Base-by-base conservation (phyloP, 1,140 invertebrate genomes). In the Phocides pigmalion region DNA sequence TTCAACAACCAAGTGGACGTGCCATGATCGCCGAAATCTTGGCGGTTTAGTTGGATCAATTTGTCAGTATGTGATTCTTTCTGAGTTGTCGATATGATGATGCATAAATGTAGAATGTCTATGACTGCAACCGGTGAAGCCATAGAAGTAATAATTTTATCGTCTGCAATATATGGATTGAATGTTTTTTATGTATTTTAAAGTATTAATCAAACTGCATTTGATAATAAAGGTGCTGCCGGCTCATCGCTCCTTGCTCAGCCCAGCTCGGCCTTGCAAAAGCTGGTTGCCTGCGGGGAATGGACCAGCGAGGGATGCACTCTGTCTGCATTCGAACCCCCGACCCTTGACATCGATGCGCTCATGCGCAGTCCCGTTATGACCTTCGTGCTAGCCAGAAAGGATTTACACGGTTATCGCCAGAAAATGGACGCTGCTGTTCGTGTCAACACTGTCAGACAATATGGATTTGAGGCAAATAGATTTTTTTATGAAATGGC, bases 171-270 rank as follows among this genome's bases (percentile, higher is more conserved):
- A n/a, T n/a, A n/a, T n/a, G n/a, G n/a, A n/a, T n/a, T n/a, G n/a
- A 3, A 28, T 28, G 1, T 28, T 28, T 28, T 28, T 28, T 1
- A 28, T 1, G 9, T 28, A 1, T 28, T 28, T 2, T 8, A 28
- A 28, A 28, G 9, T 28, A 8, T 12, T 22, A 12, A 11, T 41
- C 8, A 50, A 37, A 4, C n/a, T 32, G 9, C 44, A 41, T 12
- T 16, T 51, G 8, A 17, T 14, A 39, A 35, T 15, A 17, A 11
- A 62, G 69, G 64, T 62, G 76, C 71, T 4, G 72, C 69, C 0
- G 96, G 96, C 9, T 95, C 95, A 46, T 97, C 96, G 0, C 90
- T 98, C 0, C 88, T 98, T 1, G 96, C 96, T 61, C 95, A 97
- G 80, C 97, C 97, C 5, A 98, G 97, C 16, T 93, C 95, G 3